Conservation (phyloP, 1,140 invertebrate genomes). For the Antheraea mylitta region DNA sequence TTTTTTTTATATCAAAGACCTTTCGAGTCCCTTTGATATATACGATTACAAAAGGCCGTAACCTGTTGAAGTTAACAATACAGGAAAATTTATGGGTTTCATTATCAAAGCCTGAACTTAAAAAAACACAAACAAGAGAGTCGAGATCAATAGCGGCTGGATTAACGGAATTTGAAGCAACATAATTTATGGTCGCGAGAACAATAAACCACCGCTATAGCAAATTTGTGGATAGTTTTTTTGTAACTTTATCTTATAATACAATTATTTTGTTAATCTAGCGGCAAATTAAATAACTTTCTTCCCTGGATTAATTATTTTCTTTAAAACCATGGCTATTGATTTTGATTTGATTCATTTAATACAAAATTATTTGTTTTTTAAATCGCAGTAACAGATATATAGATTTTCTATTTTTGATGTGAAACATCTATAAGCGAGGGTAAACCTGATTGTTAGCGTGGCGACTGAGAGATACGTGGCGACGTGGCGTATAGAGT, state of each 20-base stretch:
- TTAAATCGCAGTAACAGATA: too few relatives aligned
- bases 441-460: too few relatives aligned
- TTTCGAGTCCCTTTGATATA: neutral
- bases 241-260: neutral
- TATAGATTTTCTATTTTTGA: too few relatives aligned
- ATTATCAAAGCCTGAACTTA: conserved; percentile 4
- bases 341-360: too few relatives aligned
- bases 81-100: neutral
- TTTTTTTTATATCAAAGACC: conserved; percentile 1
- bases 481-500: too few relatives aligned
- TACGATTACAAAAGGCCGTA: neutral
- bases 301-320: too few relatives aligned
- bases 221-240: neutral
- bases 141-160: neutral
- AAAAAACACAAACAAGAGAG: conserved; percentile 1
- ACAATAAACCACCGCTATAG: neutral
- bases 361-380: too few relatives aligned
- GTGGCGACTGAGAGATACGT: too few relatives aligned
- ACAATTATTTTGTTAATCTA: neutral
- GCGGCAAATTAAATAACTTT: too few relatives aligned
- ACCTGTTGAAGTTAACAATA: conserved; percentile 4
- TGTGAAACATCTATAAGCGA: too few relatives aligned
- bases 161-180: conserved; percentile 1
- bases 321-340: too few relatives aligned
- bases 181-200: neutral